Base-by-base conservation (phyloP, 2,113 vertebrate species). In the Epinephelus lanceolatus region DNA sequence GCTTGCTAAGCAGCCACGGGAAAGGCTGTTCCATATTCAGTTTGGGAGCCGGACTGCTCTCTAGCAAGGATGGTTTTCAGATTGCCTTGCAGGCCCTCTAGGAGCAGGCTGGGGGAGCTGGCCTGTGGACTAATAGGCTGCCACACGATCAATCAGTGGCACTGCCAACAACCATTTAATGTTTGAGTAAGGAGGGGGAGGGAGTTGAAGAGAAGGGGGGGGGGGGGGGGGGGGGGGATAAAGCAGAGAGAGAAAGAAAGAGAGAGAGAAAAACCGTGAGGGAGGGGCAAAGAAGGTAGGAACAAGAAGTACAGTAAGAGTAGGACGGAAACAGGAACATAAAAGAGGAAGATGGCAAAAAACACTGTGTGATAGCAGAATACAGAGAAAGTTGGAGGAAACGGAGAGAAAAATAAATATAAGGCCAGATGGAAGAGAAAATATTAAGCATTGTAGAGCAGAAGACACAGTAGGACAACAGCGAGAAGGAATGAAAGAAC, bases 81-180 rank as follows among this genome's bases (percentile, higher is more conserved):
- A 83, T 84, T 67, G 17, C 10, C 73, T 84, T 18, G 23, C 71
- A 76, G 76, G 76, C 62, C 63, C 33, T 87, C 18, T n/a, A 56
- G 49, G 47, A 69, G 17, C 51, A 73, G 42, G 62, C 76, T 81
- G 49, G 21, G 56, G 47, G 80, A 73, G 59, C 49, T 70, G 60
- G 71, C 18, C 56, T 62, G 60, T 27, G 57, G 57, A 86, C 84
- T 88, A 91, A 87, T 73, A 70, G 83, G 76, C 57, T 74, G 71
- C 79, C 74, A 63, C 70, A 60, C 18, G 56, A 88, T 88, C 83
- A 84, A 88, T 86, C 83, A 69, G 83, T 18, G 63, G 27, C 49
- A 13, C 51, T 79, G 83, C 85, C 88, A 86, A 61, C 75, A 81
- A 30, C 49, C 61, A 73, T 87, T 82, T 75, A 42, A 67, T 76